A percentile compares a stretch with the other conserved stretches of the same genome.
Conservation (phyloP, 2,797 vertebrate species). For the Pangasius larnaudii region DNA sequence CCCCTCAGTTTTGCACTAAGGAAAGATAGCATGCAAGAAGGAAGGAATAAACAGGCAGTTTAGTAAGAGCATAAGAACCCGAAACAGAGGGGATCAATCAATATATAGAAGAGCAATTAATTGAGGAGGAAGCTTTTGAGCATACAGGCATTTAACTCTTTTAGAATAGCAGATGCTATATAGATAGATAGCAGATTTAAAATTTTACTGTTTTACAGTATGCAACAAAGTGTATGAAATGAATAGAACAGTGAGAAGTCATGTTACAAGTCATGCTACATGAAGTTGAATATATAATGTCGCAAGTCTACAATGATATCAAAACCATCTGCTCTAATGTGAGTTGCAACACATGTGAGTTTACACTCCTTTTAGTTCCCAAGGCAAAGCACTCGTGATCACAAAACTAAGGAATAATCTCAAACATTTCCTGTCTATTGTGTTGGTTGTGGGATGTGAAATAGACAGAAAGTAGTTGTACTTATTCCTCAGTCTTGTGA, state of each 20-base stretch:
- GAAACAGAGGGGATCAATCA: slow-evolving; percentile 33
- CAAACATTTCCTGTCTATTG: background rate
- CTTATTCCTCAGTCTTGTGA: background rate
- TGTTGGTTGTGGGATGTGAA: background rate
- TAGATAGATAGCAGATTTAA: background rate
- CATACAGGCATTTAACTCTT: background rate
- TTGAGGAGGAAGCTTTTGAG: slow-evolving; percentile 20
- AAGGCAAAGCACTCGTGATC: background rate
- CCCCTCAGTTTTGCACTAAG: slow-evolving; percentile 97
- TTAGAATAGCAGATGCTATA: background rate
- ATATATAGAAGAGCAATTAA: slow-evolving; percentile 10
- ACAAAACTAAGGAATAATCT: background rate
- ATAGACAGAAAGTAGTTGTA: background rate
- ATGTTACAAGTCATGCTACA: background rate
- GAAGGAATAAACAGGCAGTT: slow-evolving; percentile 84
- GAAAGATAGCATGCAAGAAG: slow-evolving; percentile 83
- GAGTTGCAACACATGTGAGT: background rate
- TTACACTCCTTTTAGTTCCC: background rate
- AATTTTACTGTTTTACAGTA: background rate
- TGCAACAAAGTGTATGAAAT: background rate
- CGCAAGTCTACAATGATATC: background rate
- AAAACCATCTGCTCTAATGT: background rate
- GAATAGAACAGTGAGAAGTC: background rate
- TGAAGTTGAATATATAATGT: background rate
- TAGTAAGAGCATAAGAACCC: slow-evolving; percentile 66